Evolutionary conservation across 2,888 invertebrate species (phyloP).

Genomic region (Leptopilina drosophilae): DNA sequence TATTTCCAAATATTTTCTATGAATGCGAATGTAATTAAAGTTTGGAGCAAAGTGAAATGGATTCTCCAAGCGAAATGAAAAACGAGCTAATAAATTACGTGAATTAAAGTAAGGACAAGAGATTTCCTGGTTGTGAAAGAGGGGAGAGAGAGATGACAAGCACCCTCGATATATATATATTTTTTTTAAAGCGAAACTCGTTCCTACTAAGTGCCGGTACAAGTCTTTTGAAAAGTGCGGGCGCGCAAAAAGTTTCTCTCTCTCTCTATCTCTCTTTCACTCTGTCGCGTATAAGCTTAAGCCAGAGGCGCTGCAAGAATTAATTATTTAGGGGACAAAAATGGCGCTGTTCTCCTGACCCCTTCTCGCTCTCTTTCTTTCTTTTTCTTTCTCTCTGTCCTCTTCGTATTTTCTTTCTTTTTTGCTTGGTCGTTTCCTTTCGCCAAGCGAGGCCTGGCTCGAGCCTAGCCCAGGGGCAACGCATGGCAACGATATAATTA

Average conservation of each 20-base stretch:
- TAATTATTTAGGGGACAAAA: slow-evolving; percentile 77
- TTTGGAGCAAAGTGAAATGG: background rate
- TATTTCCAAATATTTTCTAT: too few relatives aligned
- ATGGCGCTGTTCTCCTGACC: slow-evolving; percentile 69
- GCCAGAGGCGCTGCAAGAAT: slow-evolving; percentile 76
- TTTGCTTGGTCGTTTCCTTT: background rate
- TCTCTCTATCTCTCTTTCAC: slow-evolving; percentile 21
- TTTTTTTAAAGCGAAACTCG: slow-evolving; percentile 32
- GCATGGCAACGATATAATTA: slow-evolving; percentile 77
- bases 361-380: slow-evolving; percentile 38
- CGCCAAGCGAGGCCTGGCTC: slow-evolving; percentile 51
- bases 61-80: background rate
- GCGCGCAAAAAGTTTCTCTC: slow-evolving; percentile 15
- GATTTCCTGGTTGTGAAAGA: slow-evolving; percentile 10
- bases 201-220: slow-evolving; percentile 4
- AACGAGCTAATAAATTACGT: slow-evolving; percentile 26
- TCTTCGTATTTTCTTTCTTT: slow-evolving; percentile 31
- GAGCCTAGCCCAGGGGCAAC: slow-evolving; percentile 73
- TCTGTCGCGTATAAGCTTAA: slow-evolving; percentile 65
- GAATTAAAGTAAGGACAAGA: slow-evolving; percentile 29
- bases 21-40: too few relatives aligned
- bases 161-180: slow-evolving; percentile 4
- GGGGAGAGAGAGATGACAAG: background rate
- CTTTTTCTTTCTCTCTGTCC: slow-evolving; percentile 48
- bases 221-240: slow-evolving; percentile 3